phyloP scores from a whole-genome alignment of 2,888 invertebrate genomes.

The Archips crataeganus region DNA sequence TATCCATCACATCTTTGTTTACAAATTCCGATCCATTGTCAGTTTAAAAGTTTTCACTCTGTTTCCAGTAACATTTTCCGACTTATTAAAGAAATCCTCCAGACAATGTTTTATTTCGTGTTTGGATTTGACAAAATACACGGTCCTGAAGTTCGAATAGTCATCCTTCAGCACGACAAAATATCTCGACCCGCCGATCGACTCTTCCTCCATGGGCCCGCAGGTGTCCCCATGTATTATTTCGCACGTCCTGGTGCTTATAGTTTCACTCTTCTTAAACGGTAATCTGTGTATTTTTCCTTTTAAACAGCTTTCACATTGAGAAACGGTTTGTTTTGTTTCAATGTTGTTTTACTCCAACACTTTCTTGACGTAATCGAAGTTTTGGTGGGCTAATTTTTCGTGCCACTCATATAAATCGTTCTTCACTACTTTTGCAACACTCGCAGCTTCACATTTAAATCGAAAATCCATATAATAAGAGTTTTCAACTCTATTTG shows the following conservation, averaged over 20 bases:
- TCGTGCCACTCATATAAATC: conserved; percentile 43
- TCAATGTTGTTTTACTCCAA: conserved; percentile 45
- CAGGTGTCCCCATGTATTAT: conserved; percentile 49
- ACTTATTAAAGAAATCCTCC: conserved; percentile 44
- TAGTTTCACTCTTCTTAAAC: conserved; percentile 44
- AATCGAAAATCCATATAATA: conserved; percentile 26
- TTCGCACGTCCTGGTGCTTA: conserved; percentile 44
- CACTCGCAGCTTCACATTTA: background rate
- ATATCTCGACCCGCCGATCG: conserved; percentile 44
- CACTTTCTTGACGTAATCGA: conserved; percentile 34
- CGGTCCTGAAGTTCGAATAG: conserved; percentile 39
- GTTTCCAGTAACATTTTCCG: conserved; percentile 52
- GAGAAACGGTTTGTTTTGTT: conserved; percentile 26
- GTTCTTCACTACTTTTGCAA: background rate
- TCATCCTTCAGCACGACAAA: conserved; percentile 44
- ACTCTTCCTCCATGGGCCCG: conserved; percentile 48
- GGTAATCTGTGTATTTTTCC: conserved; percentile 48
- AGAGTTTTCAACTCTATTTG: conserved; percentile 11
- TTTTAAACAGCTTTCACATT: conserved; percentile 47
- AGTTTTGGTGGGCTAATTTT: conserved; percentile 42
- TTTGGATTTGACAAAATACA: conserved; percentile 44
- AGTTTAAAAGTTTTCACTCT: conserved; percentile 47
- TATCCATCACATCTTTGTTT: conserved; percentile 47
- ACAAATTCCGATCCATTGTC: conserved; percentile 55
- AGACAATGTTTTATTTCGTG: conserved; percentile 34